Evolutionary conservation across 2,797 vertebrate species (phyloP), one percentile per base, ranked within the genome.

Genomic region (Sebastes cheni): DNA sequence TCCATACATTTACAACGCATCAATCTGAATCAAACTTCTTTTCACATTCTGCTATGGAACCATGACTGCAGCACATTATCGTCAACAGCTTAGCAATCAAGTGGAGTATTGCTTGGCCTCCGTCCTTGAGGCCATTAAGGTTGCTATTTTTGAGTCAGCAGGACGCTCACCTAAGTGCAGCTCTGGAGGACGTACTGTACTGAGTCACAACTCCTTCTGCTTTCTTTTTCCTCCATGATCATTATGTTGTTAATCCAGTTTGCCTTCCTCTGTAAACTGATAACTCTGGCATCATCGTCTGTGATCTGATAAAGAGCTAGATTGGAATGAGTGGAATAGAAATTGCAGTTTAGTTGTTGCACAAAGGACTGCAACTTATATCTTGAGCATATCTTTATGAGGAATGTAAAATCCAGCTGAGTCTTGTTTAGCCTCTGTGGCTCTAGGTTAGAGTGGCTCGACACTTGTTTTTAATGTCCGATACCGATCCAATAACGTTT

Each of bases 131-230:
- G 62, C 80, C 82, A 88, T 89, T 90, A 89, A 29, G n/a, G 67
- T 29, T 86, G 64, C 87, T 93, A 87, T 91, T 92, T 92, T 83
- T 72, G 87, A 82, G 65, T 76, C 75, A 61, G 69, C 75, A 55
- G 46, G 9, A 14, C 22, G 27, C 73, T 79, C 77, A 81, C 83
- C 79, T 83, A 80, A 79, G 34, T 86, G 83, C 82, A 70, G 71
- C 62, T 80, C 27, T 36, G 29, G 18, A 80, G 67, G 65, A 68
- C 18, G 7, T n/a, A 74, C 77, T 82, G 6, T 22, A 72, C 77
- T 82, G 80, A 89, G 34, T 82, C 80, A 81, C 78, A 62, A n/a
- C 62, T 62, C 39, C n/a, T 34, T 32, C n/a, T 42, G 23, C 46
- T 25, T 34, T 8, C 18, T 29, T 79, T 22, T 34, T 52, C 9